Percentiles rank a stretch among this genome's conserved stretches.
phyloP scores from a whole-genome alignment of 2,113 vertebrate genomes.

The Paedocypris sp. region DNA sequence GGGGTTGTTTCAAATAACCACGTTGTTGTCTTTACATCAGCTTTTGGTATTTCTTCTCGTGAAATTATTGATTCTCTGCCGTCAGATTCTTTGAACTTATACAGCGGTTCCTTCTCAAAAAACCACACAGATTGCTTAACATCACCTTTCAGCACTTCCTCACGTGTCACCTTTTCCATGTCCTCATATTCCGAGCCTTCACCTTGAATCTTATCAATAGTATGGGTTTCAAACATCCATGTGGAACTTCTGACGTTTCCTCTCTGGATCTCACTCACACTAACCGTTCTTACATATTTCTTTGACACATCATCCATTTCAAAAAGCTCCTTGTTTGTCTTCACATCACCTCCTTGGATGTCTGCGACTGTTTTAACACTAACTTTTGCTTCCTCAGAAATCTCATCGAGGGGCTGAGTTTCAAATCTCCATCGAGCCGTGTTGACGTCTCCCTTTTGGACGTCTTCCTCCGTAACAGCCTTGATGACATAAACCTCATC shows the following conservation, averaged over 20 bases:
- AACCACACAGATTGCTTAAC: slow-evolving; percentile 85
- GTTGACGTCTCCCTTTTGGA: slow-evolving; percentile 77
- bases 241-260: slow-evolving; percentile 79
- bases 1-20: slow-evolving; percentile 87
- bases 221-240: slow-evolving; percentile 84
- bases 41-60: slow-evolving; percentile 74
- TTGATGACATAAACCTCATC: slow-evolving; percentile 81
- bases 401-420: slow-evolving; percentile 79
- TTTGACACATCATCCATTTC: slow-evolving; percentile 64
- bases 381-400: slow-evolving; percentile 65
- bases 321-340: slow-evolving; percentile 67
- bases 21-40: slow-evolving; percentile 78
- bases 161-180: slow-evolving; percentile 71
- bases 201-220: slow-evolving; percentile 70
- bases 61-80: slow-evolving; percentile 44
- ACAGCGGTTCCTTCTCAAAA: slow-evolving; percentile 79
- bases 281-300: slow-evolving; percentile 75
- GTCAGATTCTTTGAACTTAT: slow-evolving; percentile 69
- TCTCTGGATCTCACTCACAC: slow-evolving; percentile 79
- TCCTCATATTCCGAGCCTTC: slow-evolving; percentile 63
- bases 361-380: slow-evolving; percentile 58
- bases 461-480: slow-evolving; percentile 81
- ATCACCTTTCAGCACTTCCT: slow-evolving; percentile 79
- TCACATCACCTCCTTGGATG: slow-evolving; percentile 74
- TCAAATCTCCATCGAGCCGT: slow-evolving; percentile 82